phyloP scores from a whole-genome alignment of 2,113 vertebrate species.

The Blennius ocellaris region DNA sequence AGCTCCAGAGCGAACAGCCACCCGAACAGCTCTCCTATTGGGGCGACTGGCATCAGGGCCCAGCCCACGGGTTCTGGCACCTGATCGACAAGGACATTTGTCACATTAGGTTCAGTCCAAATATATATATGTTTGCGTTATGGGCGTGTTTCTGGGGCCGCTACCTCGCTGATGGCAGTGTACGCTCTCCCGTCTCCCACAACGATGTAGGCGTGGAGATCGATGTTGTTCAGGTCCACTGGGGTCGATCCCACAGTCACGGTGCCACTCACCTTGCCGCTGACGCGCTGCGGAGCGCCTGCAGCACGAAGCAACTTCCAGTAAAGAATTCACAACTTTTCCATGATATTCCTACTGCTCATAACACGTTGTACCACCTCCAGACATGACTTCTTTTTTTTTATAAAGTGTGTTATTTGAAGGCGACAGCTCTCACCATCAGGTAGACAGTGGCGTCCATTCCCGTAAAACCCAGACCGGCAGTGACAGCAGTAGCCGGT shows the following conservation, averaged over 20 bases:
- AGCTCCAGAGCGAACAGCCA: constrained; percentile 97
- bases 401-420: background rate
- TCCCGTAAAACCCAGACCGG: constrained; percentile 88
- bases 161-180: constrained; percentile 90
- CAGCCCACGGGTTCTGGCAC: constrained; percentile 88
- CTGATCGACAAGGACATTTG: constrained; percentile 45
- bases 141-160: background rate
- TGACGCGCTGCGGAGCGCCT: constrained; percentile 94
- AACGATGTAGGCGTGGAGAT: constrained; percentile 94
- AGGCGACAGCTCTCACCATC: constrained; percentile 81
- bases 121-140: background rate
- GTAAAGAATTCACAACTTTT: too few relatives aligned
- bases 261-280: constrained; percentile 92
- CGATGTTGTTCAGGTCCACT: constrained; percentile 81
- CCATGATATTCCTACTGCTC: too few relatives aligned
- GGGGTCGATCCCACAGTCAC: constrained; percentile 85
- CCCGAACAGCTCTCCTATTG: constrained; percentile 91
- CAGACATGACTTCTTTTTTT: too few relatives aligned
- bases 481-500: constrained; percentile 94
- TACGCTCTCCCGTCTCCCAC: constrained; percentile 93
- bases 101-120: background rate
- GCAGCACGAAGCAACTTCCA: background rate
- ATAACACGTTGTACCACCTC: too few relatives aligned
- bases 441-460: constrained; percentile 91
- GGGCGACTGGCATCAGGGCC: constrained; percentile 90